phyloP scores from a whole-genome alignment of 92 coral and sea anemone genomes.

The Siderastrea radians region DNA sequence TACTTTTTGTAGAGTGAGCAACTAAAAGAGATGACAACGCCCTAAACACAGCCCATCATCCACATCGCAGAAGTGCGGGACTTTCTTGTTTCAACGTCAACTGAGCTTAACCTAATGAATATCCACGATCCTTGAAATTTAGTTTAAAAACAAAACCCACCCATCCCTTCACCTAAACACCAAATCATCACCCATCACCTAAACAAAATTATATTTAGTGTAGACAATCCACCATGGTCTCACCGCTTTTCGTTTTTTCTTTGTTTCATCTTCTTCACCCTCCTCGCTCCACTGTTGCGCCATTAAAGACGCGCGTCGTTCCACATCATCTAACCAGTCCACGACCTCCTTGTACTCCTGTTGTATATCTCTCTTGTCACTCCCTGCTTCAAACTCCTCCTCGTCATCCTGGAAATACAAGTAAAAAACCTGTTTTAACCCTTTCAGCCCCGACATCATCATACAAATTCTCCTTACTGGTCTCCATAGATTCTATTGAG shows the following conservation, averaged over 20 bases:
- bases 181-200: not conserved
- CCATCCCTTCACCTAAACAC: not conserved
- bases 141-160: not conserved
- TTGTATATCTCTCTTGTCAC: slow-evolving; percentile 45
- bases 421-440: not conserved
- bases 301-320: slow-evolving; percentile 74
- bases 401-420: slow-evolving; percentile 59
- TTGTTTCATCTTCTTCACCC: slow-evolving; percentile 66
- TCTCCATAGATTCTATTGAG: too few species aligned
- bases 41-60: too few species aligned
- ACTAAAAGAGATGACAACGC: too few species aligned
- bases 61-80: too few species aligned
- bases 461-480: too few species aligned
- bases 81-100: too few species aligned
- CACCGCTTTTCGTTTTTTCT: slow-evolving; percentile 62
- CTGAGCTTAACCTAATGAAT: too few species aligned
- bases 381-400: slow-evolving; percentile 39
- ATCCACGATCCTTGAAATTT: too few species aligned
- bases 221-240: slow-evolving; percentile 1
- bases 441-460: too few species aligned
- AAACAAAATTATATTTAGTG: not conserved
- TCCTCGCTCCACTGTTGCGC: slow-evolving; percentile 83
- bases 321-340: slow-evolving; percentile 81
- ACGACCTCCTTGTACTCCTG: slow-evolving; percentile 52
- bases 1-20: too few species aligned